Evolutionary conservation across 2,888 invertebrate genomes (phyloP), one percentile per base, ranked within the genome.

Genomic region (Ametastegia equiseti): DNA sequence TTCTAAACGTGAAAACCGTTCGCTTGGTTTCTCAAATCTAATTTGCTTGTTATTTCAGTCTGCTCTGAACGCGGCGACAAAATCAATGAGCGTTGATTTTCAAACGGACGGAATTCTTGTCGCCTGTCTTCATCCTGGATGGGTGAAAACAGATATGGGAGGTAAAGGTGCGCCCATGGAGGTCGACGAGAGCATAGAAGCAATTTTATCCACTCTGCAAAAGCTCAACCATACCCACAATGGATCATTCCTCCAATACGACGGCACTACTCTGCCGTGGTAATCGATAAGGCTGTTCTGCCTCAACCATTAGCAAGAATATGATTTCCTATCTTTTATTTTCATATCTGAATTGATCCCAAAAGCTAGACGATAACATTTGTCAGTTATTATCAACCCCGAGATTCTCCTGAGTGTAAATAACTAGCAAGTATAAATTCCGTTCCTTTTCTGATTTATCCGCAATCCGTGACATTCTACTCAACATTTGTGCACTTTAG

Each of bases 81-180:
- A 95, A 89, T 96, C 97, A 0, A 94, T 98, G 94, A 96, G 97
- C 87, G 90, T 96, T 6, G 98, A 98, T 91, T 92, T 98, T 83
- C 95, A 95, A 89, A 93, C 94, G 54, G 94, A 96, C 85, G 94
- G 95, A 65, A 97, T 98, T 84, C 88, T 97, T 23, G 96, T 95
- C 0, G 93, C 95, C 0, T 93, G 93, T 80, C 90, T 98, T 82
- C 98, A 98, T 92, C 98, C 98, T 0, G 98, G 98, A 1, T 98
- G 98, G 98, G 97, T 98, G 7, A 95, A 95, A 89, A 98, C 98
- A 0, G 96, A 96, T 84, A 96, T 98, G 97, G 98, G 98, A 4
- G 98, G 98, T 4, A 92, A 93, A 54, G 95, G 94, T 84, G 98
- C 98, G 0, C 95, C 95, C 0, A 92, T 97, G 45, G 95, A 95